Conservation (phyloP, 92 coral and sea anemone genomes). For the Heteractis magnifica region DNA sequence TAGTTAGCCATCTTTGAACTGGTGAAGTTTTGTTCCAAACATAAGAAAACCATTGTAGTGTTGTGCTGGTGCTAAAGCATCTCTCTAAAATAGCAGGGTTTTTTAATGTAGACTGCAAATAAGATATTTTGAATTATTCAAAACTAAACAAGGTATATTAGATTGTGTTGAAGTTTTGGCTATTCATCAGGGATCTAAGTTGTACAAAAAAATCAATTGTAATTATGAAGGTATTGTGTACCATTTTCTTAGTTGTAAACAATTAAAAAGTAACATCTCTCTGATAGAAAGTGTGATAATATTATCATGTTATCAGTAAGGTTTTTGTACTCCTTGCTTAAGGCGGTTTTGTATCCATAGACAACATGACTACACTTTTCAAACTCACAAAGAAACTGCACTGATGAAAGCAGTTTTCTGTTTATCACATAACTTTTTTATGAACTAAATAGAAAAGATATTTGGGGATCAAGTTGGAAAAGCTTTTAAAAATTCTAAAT, state of each 20-base stretch:
- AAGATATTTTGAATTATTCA: not conserved
- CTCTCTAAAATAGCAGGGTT: not conserved
- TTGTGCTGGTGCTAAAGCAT: not conserved
- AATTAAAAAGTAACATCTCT: not conserved
- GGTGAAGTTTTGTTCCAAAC: not conserved
- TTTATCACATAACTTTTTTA: not conserved
- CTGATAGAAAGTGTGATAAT: not conserved
- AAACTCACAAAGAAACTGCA: not conserved
- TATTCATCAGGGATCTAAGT: not conserved
- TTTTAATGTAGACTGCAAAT: not conserved
- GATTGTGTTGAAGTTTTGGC: not conserved
- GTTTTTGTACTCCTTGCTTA: not conserved
- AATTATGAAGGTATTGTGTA: not conserved
- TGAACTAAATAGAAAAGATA: not conserved
- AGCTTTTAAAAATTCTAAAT: too few relatives aligned
- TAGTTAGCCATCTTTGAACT: not conserved
- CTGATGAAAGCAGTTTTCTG: not conserved
- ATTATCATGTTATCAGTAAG: not conserved
- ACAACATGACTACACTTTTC: not conserved
- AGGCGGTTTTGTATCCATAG: not conserved
- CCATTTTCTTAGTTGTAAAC: not conserved
- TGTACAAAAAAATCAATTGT: not conserved
- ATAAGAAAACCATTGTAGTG: not conserved
- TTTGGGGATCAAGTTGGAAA: too few relatives aligned
- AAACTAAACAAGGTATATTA: not conserved